Evolutionary conservation across 1,140 invertebrate species (phyloP).

Genomic region (Ostrea edulis): DNA sequence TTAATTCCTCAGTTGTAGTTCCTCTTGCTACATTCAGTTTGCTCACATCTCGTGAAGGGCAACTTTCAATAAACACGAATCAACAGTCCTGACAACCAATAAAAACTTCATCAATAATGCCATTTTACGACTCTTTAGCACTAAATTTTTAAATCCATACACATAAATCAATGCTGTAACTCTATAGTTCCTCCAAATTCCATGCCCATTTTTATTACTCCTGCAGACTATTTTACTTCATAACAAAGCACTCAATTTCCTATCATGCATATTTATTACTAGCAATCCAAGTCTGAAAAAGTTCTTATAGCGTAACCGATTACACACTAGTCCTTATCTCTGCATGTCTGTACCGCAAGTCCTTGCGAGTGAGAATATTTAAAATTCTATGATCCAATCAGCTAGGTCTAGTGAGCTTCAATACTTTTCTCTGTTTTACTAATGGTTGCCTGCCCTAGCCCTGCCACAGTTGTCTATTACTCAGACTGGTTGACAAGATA

Average conservation of each 20-base stretch:
- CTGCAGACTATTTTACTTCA: not conserved
- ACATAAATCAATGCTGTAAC: conserved; percentile 11
- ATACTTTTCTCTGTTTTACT: not conserved
- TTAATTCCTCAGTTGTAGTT: not conserved
- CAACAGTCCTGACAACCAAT: conserved; percentile 27
- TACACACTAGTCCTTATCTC: conserved; percentile 24
- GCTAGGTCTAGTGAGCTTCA: not conserved
- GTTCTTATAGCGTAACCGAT: conserved; percentile 8
- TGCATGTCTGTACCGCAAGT: conserved; percentile 16
- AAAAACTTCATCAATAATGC: conserved; percentile 37
- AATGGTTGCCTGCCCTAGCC: conserved; percentile 28
- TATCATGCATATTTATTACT: not conserved
- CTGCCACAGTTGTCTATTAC: conserved; percentile 20
- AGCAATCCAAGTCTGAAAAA: not conserved
- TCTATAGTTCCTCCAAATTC: not conserved
- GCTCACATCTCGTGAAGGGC: conserved; percentile 31
- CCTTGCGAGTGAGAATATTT: not conserved
- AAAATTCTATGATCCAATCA: conserved; percentile 24
- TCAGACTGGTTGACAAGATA: conserved; percentile 29
- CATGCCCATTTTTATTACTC: not conserved
- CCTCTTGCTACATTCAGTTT: conserved; percentile 24
- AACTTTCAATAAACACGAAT: conserved; percentile 20
- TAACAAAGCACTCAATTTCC: conserved; percentile 23
- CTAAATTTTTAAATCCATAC: conserved; percentile 28
- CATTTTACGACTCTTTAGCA: conserved; percentile 19